phyloP scores from a whole-genome alignment of 2,797 vertebrate genomes.

The Lithobates sylvaticus region DNA sequence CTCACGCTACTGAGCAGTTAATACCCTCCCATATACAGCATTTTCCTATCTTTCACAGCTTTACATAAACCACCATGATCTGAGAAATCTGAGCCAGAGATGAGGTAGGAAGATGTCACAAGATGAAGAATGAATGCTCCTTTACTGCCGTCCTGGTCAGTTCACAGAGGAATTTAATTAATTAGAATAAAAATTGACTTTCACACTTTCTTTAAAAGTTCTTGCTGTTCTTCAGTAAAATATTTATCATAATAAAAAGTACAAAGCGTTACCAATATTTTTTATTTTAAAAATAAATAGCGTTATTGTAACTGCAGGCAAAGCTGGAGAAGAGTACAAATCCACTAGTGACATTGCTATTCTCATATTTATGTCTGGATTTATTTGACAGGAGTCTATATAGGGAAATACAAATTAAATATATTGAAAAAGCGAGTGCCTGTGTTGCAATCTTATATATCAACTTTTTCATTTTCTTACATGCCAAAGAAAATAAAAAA shows the following conservation, averaged over 20 bases:
- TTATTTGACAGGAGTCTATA: no score
- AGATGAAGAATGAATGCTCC: neutral
- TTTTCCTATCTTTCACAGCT: neutral
- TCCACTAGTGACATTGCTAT: no score
- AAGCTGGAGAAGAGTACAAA: neutral
- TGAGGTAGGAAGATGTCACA: neutral
- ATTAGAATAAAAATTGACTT: conserved; percentile 1
- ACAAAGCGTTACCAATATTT: neutral
- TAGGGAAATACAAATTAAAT: no score
- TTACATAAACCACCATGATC: neutral
- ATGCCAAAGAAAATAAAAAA: no score
- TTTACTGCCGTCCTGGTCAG: neutral
- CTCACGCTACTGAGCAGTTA: no score
- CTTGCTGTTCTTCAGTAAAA: neutral
- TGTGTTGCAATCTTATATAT: no score
- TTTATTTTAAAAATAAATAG: neutral
- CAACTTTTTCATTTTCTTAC: no score
- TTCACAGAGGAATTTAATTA: conserved; percentile 8
- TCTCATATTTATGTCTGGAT: no score
- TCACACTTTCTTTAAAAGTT: conserved; percentile 4
- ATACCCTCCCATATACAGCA: no score
- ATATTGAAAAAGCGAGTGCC: no score
- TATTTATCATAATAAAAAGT: neutral
- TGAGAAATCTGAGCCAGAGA: neutral
- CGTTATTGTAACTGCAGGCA: neutral